Conservation (phyloP, 2,797 vertebrate genomes). For the Centroberyx gerrardi region DNA sequence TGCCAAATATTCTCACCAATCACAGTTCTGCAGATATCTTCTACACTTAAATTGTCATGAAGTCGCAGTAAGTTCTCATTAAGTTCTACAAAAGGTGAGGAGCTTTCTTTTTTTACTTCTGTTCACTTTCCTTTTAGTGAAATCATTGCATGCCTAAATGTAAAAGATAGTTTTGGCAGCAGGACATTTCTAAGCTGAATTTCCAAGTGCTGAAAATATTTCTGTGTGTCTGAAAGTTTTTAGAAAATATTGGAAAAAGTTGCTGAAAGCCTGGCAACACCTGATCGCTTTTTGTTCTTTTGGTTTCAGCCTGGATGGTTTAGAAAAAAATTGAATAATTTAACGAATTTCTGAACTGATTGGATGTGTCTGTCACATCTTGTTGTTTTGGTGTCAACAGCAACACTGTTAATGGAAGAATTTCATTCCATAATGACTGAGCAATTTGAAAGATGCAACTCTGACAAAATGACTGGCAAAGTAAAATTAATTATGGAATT, state of each 20-base stretch:
- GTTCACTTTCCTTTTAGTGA: not conserved
- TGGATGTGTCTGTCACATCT: no score
- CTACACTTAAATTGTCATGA: not conserved
- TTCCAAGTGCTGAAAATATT: not conserved
- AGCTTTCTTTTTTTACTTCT: not conserved
- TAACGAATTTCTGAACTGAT: no score
- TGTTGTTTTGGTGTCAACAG: no score
- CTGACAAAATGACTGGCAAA: no score
- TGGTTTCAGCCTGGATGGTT: no score
- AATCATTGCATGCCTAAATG: not conserved
- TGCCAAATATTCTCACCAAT: not conserved
- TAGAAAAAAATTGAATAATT: no score
- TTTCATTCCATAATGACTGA: no score
- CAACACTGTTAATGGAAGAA: no score
- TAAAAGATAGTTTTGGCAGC: not conserved
- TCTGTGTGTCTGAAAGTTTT: not conserved
- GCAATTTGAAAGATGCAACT: no score
- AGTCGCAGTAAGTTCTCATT: not conserved
- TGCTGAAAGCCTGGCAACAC: not conserved
- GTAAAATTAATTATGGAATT: no score
- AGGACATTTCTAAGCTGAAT: not conserved
- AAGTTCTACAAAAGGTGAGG: slow-evolving; percentile 55
- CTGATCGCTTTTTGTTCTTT: not conserved
- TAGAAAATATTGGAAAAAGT: not conserved
- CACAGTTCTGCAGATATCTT: not conserved